These are phyloP conservation scores for Malacoraja senta DNA, from an alignment of 2,797 vertebrate species.

Conservation along the genomic window DNA sequence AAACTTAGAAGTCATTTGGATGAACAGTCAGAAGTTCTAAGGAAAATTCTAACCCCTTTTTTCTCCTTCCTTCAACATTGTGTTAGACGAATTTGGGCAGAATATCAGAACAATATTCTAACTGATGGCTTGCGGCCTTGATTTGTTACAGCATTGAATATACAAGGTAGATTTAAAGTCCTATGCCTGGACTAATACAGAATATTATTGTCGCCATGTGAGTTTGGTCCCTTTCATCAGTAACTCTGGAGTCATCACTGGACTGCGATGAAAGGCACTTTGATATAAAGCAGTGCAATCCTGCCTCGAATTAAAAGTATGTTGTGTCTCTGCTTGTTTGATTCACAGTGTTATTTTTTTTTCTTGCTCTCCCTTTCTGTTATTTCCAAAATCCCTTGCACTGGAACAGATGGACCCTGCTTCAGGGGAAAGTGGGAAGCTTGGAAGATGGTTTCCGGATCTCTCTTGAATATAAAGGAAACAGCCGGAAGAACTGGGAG, in stretches of 20 bases:
- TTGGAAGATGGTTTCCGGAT: conserved; percentile 61
- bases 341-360: background rate
- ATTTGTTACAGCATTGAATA: background rate
- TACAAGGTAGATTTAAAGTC: background rate
- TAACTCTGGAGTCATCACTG: background rate
- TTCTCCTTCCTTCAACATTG: background rate
- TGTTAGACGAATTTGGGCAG: too few species aligned
- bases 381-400: conserved; percentile 44
- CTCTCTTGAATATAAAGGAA: conserved; percentile 56
- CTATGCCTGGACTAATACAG: background rate
- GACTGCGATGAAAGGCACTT: background rate
- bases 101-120: background rate
- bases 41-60: background rate
- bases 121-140: background rate
- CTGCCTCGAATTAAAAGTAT: background rate
- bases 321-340: background rate
- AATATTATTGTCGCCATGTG: background rate
- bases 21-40: background rate
- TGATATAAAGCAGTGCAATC: background rate
- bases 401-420: conserved; percentile 59
- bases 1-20: too few species aligned
- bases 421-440: conserved; percentile 57
- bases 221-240: background rate
- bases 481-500: conserved; percentile 53
- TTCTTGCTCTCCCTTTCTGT: conserved; percentile 42